Percentiles rank a stretch among this genome's conserved stretches.
Evolutionary conservation across 2,113 vertebrate species (phyloP).

Genomic region (Periophthalmus modestus): DNA sequence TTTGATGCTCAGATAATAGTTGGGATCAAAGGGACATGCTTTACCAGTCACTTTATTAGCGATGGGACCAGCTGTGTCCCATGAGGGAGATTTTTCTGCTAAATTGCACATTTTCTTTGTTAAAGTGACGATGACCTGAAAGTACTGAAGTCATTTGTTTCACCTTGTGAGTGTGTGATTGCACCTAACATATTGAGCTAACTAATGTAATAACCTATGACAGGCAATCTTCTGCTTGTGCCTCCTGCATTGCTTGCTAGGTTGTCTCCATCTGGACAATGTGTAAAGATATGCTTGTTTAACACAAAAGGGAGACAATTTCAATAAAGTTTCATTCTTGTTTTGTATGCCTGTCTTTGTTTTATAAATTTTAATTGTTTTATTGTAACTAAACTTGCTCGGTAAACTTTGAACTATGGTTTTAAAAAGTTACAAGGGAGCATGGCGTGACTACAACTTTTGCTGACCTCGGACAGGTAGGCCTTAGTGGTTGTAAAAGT

Average conservation of each 20-base stretch:
- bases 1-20: conserved; percentile 44
- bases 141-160: background rate
- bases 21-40: conserved; percentile 61
- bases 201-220: background rate
- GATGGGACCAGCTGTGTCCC: conserved; percentile 20
- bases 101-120: conserved; percentile 19
- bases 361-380: conserved; percentile 8
- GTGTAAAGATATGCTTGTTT: conserved; percentile 61
- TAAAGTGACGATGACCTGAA: background rate
- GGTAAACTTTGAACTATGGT: conserved; percentile 26
- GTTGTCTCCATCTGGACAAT: conserved; percentile 67
- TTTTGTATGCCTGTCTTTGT: conserved; percentile 67
- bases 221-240: conserved; percentile 47
- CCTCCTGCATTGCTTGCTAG: conserved; percentile 55
- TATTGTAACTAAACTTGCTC: background rate
- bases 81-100: conserved; percentile 25
- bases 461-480: background rate
- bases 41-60: conserved; percentile 52
- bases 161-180: background rate
- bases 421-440: background rate
- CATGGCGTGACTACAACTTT: background rate
- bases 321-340: conserved; percentile 76
- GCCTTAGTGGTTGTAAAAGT: conserved; percentile 8
- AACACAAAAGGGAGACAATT: conserved; percentile 60
- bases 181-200: background rate